These are phyloP conservation scores for Acronicta psi DNA, from an alignment of 2,888 invertebrate genomes.

Conservation along the genomic window DNA sequence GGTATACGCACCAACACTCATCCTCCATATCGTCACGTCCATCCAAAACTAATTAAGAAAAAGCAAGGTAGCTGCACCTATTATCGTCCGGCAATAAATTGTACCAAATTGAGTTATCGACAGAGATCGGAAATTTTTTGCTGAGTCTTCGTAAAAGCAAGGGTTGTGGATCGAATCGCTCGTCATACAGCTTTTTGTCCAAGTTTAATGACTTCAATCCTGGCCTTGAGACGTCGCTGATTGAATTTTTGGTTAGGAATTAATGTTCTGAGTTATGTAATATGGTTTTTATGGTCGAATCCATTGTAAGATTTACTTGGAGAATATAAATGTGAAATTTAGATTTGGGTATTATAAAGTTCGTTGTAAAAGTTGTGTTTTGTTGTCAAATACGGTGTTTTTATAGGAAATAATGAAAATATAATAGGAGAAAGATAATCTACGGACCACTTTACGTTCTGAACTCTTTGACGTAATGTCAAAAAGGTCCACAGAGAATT, in stretches of 20 bases:
- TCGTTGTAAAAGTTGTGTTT: neutral
- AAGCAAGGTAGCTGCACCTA: slow-evolving; percentile 52
- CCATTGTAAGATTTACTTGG: neutral
- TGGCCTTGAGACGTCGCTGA: slow-evolving; percentile 52
- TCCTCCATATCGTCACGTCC: slow-evolving; percentile 43
- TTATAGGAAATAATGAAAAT: too few relatives aligned
- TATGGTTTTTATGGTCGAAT: slow-evolving; percentile 21
- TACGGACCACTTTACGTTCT: too few relatives aligned
- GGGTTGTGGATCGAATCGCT: slow-evolving; percentile 59
- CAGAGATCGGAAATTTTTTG: slow-evolving; percentile 62
- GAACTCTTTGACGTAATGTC: too few relatives aligned
- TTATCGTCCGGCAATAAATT: slow-evolving; percentile 54
- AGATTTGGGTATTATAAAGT: neutral
- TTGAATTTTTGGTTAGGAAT: slow-evolving; percentile 51
- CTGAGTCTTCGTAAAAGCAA: slow-evolving; percentile 48
- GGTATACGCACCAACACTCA: slow-evolving; percentile 23
- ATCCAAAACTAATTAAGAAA: slow-evolving; percentile 54
- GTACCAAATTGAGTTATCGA: slow-evolving; percentile 70
- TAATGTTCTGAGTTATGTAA: slow-evolving; percentile 39
- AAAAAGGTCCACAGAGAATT: too few relatives aligned
- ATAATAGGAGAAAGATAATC: too few relatives aligned
- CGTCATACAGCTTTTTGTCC: slow-evolving; percentile 58
- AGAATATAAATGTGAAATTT: neutral
- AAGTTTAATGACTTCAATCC: slow-evolving; percentile 58
- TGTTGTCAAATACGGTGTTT: neutral